Evolutionary conservation across 2,113 vertebrate genomes (phyloP).

Genomic region (Nothocercus julius): DNA sequence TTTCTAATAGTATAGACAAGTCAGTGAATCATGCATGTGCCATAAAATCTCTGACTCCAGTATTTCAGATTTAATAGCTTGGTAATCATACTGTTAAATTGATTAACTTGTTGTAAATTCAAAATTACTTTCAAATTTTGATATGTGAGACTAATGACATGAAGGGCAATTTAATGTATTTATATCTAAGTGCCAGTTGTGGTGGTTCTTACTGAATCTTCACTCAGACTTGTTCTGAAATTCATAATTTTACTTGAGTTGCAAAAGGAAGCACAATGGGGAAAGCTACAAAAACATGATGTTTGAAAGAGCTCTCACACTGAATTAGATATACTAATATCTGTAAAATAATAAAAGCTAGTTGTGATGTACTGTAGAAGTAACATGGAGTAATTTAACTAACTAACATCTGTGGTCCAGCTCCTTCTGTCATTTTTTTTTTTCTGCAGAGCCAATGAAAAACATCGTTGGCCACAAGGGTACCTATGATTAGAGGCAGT

Average conservation of each 20-base stretch:
- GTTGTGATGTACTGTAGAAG: not conserved
- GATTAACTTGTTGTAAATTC: not conserved
- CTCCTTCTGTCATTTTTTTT: not conserved
- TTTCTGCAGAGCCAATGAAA: not conserved
- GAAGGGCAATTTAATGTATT: not conserved
- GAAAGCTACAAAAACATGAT: not conserved
- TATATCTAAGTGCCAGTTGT: not conserved
- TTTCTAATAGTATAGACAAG: not conserved
- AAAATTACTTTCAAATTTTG: not conserved
- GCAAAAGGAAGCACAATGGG: not conserved
- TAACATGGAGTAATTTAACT: not conserved
- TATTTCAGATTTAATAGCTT: conserved; percentile 5
- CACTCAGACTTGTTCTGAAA: not conserved
- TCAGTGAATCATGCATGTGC: not conserved
- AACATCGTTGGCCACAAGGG: not conserved
- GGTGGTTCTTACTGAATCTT: not conserved
- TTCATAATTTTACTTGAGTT: not conserved
- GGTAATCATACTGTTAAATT: not conserved
- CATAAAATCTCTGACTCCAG: not conserved
- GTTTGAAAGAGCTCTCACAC: not conserved
- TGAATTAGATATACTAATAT: not conserved
- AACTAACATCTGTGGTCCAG: not conserved
- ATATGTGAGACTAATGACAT: not conserved
- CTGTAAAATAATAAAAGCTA: not conserved
- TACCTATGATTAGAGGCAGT: not conserved